Evolutionary conservation across 2,113 vertebrate genomes (phyloP).

Genomic region (Ptyas mucosa): DNA sequence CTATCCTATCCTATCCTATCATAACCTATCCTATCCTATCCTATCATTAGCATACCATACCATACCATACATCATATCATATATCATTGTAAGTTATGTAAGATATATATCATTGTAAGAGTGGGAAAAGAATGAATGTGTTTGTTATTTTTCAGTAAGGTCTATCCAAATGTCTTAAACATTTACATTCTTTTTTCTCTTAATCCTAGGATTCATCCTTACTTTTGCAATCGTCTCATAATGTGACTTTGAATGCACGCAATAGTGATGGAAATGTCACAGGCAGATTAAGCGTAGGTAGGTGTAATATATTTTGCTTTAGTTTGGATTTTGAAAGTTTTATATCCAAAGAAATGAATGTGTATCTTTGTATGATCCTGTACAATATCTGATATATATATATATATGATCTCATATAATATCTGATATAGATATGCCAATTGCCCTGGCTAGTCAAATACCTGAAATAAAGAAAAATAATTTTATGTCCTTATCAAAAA

Average conservation of each 20-base stretch:
- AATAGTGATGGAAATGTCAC: constrained; percentile 85
- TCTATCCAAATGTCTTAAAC: neutral
- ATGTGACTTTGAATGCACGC: constrained; percentile 86
- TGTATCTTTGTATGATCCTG: neutral
- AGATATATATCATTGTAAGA: neutral
- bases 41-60: too few relatives aligned
- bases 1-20: too few relatives aligned
- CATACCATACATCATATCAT: neutral
- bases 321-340: neutral
- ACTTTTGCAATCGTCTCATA: constrained; percentile 83
- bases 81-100: neutral
- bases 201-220: constrained; percentile 81
- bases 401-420: neutral
- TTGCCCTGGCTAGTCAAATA: neutral
- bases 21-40: neutral
- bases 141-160: neutral
- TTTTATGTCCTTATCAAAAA: constrained; percentile 11
- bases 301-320: constrained; percentile 56
- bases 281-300: constrained; percentile 88
- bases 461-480: neutral
- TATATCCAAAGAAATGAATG: neutral
- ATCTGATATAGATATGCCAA: neutral
- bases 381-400: neutral
- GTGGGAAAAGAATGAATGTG: neutral
- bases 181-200: neutral